Evolutionary conservation across 2,797 vertebrate genomes (phyloP).

Genomic region (Ambastaia sidthimunki): DNA sequence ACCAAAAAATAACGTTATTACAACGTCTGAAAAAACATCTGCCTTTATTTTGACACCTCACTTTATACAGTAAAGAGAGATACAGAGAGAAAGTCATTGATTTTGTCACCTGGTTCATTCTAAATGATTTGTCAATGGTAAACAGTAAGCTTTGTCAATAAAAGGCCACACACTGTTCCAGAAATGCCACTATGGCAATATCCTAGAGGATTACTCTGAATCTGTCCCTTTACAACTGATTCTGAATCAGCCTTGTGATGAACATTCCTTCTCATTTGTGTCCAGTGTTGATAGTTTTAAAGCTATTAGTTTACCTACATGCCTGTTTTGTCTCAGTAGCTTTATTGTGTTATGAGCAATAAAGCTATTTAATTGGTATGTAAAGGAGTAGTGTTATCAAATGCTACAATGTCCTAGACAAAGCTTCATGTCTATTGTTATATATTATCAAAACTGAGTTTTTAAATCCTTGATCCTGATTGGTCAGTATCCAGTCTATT

Average conservation of each 20-base stretch:
- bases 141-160: slow-evolving; percentile 61
- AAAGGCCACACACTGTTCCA: slow-evolving; percentile 48
- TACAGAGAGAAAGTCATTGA: slow-evolving; percentile 32
- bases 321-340: background rate
- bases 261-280: slow-evolving; percentile 19
- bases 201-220: slow-evolving; percentile 34
- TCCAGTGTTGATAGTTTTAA: background rate
- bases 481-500: too few relatives aligned
- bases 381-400: background rate
- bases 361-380: background rate
- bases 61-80: slow-evolving; percentile 2
- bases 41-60: background rate
- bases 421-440: background rate
- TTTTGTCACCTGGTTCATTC: slow-evolving; percentile 55
- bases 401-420: background rate
- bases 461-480: too few relatives aligned
- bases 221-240: slow-evolving; percentile 44
- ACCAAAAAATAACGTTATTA: too few relatives aligned
- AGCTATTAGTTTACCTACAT: background rate
- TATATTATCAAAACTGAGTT: too few relatives aligned
- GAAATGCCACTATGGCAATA: slow-evolving; percentile 27
- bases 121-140: slow-evolving; percentile 61
- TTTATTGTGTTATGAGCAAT: too few relatives aligned
- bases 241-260: slow-evolving; percentile 35
- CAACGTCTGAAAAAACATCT: too few relatives aligned